Percentiles rank a stretch among this genome's conserved stretches.
phyloP scores from a whole-genome alignment of 1,140 invertebrate genomes.

The Liolophura sinensis region DNA sequence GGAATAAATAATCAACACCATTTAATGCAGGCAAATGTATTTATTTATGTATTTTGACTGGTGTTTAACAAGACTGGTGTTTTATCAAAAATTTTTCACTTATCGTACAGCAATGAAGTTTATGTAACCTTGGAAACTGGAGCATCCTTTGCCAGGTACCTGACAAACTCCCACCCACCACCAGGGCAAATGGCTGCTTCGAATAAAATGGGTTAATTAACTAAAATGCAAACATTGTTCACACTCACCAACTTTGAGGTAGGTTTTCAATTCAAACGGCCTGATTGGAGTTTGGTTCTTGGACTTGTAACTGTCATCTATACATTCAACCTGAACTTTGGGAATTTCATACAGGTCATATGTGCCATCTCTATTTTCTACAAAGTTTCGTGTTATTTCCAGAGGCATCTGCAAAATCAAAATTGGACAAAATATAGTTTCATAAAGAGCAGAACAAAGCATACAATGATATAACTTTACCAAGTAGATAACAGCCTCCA shows the following conservation, averaged over 20 bases:
- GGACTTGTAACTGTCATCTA: constrained; percentile 43
- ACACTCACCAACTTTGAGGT: constrained; percentile 73
- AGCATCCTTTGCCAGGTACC: no score
- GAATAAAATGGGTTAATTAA: no score
- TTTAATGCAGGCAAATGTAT: no score
- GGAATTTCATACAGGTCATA: constrained; percentile 67
- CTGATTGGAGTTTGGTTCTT: constrained; percentile 66
- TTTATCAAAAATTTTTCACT: no score
- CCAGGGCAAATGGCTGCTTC: no score
- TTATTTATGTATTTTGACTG: no score
- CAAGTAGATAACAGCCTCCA: neutral
- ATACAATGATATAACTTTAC: neutral
- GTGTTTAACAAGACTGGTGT: no score
- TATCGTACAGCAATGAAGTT: no score
- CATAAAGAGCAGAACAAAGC: constrained; percentile 1
- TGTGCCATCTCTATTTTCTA: constrained; percentile 70
- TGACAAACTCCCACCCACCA: no score
- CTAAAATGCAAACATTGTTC: no score
- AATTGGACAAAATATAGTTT: constrained; percentile 12
- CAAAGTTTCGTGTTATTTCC: constrained; percentile 70
- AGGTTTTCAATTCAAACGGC: constrained; percentile 72
- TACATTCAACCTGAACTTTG: constrained; percentile 63
- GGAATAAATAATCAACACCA: no score
- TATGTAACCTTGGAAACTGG: no score
- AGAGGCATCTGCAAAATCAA: constrained; percentile 63